These are phyloP conservation scores for Panthera uncia DNA, from an alignment of 2,113 vertebrate genomes.

Conservation along the genomic window DNA sequence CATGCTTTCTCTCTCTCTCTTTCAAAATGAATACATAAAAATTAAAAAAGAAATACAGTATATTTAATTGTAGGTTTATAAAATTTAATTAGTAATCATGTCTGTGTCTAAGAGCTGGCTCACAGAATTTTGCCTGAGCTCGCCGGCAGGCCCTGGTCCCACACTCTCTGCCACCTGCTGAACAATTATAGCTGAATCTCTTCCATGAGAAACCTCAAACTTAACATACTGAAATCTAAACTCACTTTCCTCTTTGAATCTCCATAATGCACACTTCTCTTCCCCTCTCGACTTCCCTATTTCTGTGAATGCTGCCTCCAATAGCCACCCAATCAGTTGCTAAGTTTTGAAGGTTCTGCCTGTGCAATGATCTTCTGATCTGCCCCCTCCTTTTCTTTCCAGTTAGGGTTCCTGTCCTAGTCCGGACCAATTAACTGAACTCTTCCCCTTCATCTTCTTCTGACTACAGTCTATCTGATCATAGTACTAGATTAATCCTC, in stretches of 20 bases:
- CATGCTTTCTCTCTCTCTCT: too few relatives aligned
- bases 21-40: too few relatives aligned
- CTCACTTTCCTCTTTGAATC: constrained; percentile 61
- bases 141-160: background rate
- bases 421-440: background rate
- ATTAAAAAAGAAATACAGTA: background rate
- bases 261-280: constrained; percentile 43
- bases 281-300: constrained; percentile 59
- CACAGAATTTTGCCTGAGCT: background rate
- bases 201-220: constrained; percentile 63
- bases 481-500: background rate
- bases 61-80: background rate
- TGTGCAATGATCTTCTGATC: background rate
- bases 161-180: background rate
- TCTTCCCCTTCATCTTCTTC: background rate
- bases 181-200: background rate
- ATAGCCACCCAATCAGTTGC: background rate
- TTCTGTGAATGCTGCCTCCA: constrained; percentile 64
- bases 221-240: constrained; percentile 62
- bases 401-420: background rate
- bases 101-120: background rate
- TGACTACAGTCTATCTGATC: background rate
- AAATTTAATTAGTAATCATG: background rate
- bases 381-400: background rate
- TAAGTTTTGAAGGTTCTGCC: background rate